These are phyloP conservation scores for Drosophila parabipectinata DNA, from an alignment of 1,140 invertebrate genomes.

Conservation along the genomic window DNA sequence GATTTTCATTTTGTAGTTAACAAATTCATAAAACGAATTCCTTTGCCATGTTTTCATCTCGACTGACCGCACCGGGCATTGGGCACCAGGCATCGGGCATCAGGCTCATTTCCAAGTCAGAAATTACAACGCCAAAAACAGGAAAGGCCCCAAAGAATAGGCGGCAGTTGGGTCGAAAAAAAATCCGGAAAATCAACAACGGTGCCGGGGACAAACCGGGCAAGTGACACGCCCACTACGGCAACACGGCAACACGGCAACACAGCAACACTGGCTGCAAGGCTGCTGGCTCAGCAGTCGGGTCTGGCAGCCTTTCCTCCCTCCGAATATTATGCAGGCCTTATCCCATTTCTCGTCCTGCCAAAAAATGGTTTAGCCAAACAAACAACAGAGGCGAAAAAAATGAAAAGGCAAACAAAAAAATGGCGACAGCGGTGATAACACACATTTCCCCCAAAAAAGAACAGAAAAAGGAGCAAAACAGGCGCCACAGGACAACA, in stretches of 20 bases:
- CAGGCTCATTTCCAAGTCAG: constrained; percentile 71
- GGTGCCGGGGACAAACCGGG: constrained; percentile 10
- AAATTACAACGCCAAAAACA: constrained; percentile 42
- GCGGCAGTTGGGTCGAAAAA: neutral
- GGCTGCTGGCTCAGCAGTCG: neutral
- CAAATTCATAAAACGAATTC: constrained; percentile 77
- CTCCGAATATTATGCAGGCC: constrained; percentile 66
- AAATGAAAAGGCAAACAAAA: constrained; percentile 42
- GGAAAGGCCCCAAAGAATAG: constrained; percentile 19
- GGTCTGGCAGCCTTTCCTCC: neutral
- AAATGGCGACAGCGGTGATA: constrained; percentile 73
- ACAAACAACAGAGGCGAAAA: constrained; percentile 20
- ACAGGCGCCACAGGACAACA: neutral
- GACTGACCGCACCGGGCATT: too few relatives aligned
- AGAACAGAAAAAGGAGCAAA: constrained; percentile 7
- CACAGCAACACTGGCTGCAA: neutral
- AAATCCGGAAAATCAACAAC: constrained; percentile 24
- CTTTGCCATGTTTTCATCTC: constrained; percentile 29
- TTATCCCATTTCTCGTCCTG: constrained; percentile 17
- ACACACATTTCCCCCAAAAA: constrained; percentile 33
- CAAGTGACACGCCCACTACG: neutral
- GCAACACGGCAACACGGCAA: too few relatives aligned
- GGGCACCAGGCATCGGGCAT: constrained; percentile 47
- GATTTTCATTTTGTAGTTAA: constrained; percentile 74
- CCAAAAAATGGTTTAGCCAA: constrained; percentile 36